A percentile compares a stretch with the other conserved stretches of the same genome.
Evolutionary conservation across 2,113 vertebrate genomes (phyloP).

Genomic region (Trochalopteron elliotii): DNA sequence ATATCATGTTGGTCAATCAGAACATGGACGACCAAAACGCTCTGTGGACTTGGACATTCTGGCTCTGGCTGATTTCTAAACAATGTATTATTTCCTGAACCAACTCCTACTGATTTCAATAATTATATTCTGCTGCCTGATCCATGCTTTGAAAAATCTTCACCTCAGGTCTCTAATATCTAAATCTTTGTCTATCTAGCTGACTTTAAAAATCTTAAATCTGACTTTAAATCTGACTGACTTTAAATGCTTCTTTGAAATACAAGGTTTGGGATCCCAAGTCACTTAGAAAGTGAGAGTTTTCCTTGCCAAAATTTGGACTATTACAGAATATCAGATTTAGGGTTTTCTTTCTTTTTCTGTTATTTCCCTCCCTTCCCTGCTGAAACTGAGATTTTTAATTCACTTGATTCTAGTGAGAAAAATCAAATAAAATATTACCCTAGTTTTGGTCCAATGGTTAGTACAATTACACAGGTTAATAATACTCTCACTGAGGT

Average conservation of each 20-base stretch:
- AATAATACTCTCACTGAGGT: not conserved
- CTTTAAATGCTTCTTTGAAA: not conserved
- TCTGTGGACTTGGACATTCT: not conserved
- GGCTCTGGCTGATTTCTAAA: not conserved
- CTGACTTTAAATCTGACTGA: too few species aligned
- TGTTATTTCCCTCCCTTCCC: not conserved
- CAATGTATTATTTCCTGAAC: not conserved
- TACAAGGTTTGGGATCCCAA: not conserved
- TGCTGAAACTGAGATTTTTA: not conserved
- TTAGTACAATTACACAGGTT: not conserved
- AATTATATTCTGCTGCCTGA: not conserved
- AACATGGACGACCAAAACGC: not conserved
- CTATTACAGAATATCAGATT: not conserved
- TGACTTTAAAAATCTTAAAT: not conserved
- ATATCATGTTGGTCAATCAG: not conserved
- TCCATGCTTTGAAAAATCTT: not conserved
- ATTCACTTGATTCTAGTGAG: not conserved
- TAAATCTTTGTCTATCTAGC: not conserved
- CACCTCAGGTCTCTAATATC: not conserved
- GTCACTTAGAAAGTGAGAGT: not conserved
- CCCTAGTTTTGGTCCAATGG: not conserved
- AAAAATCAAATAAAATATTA: not conserved
- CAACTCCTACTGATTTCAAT: not conserved
- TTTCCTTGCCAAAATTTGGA: not conserved
- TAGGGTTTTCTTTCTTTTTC: not conserved